Base-by-base conservation (phyloP, 2,797 vertebrate genomes). In the Parauchenoglanis punctatus region DNA sequence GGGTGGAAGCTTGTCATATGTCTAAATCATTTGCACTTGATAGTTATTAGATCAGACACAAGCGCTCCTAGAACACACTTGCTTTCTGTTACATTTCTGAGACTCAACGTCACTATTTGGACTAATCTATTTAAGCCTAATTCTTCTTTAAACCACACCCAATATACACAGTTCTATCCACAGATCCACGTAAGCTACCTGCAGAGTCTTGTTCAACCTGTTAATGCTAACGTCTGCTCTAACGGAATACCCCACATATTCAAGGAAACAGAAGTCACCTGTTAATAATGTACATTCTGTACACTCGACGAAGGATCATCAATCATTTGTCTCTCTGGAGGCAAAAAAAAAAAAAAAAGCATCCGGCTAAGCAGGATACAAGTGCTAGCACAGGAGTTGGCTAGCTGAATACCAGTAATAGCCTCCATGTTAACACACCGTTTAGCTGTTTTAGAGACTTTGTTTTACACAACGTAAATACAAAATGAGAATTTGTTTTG, bases 281-380 rank as follows among this genome's bases (percentile, higher is more conserved):
- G 76, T 23, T 80, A 56, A 40, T 44, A 68, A 81, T 40, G 31
- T 81, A 44, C 31, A 46, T 44, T n/a, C 35, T 10, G 35, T 44
- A 68, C 35, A 6, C 20, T 54, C 4, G 85, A 88, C 56, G 83
- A 91, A 90, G n/a, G 72, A 80, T 49, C 90, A 90, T 93, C 91
- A 93, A 89, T 94, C 94, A 94, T 82, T 91, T 70, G 52, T 3
- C 90, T 0, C 56, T 88, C 87, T 85, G 46, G 65, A 46, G 90
- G 89, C 87, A 31, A 31, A 31, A 31, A 31, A 31, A 31, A 31
- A 49, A 89, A 93, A 65, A 86, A 78, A 87, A 7, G 86, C 52
- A 89, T 94, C 90, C 89, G 87, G 92, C 88, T 84, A 87, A 92
- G 85, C 90, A 81, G 90, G 91, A 90, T 82, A 85, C 88, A 67